These are phyloP conservation scores for Umimayanthus chanpuru DNA, from an alignment of 92 coral and sea anemone genomes.

Conservation along the genomic window DNA sequence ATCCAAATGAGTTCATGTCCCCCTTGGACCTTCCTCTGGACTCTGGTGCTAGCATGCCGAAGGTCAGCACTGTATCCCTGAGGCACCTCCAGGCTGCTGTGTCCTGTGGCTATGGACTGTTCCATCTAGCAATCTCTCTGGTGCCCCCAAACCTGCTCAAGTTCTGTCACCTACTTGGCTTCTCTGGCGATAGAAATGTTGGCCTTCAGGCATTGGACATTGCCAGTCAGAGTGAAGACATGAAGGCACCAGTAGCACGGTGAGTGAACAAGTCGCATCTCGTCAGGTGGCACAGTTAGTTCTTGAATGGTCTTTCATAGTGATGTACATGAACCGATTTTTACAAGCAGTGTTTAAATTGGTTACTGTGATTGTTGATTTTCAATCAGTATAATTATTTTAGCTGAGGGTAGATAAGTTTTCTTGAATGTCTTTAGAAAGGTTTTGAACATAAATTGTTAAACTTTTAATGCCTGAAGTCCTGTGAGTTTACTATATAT, in stretches of 20 bases:
- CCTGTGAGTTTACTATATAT: too few relatives aligned
- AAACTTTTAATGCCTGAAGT: too few relatives aligned
- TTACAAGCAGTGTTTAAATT: too few relatives aligned
- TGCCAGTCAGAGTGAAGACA: conserved; percentile 95
- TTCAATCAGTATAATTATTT: too few relatives aligned
- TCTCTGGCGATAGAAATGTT: conserved; percentile 90
- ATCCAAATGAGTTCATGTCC: conserved; percentile 64
- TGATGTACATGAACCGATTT: neutral
- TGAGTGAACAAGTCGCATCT: neutral
- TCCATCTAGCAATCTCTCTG: conserved; percentile 90
- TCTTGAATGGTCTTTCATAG: neutral
- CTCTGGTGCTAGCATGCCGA: conserved; percentile 30
- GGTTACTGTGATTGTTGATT: too few relatives aligned
- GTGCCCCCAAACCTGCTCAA: conserved; percentile 93
- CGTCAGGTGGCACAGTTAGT: neutral
- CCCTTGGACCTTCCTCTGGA: conserved; percentile 61
- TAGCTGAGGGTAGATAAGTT: too few relatives aligned
- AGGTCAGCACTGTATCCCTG: conserved; percentile 67
- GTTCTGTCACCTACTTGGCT: conserved; percentile 89
- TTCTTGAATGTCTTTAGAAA: too few relatives aligned
- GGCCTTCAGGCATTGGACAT: conserved; percentile 87
- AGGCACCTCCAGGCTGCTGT: conserved; percentile 91
- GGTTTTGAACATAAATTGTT: too few relatives aligned
- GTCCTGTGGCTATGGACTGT: conserved; percentile 95
- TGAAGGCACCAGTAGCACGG: conserved; percentile 99